Evolutionary conservation across 1,140 invertebrate species (phyloP).

Genomic region (Macrostomum lignano): DNA sequence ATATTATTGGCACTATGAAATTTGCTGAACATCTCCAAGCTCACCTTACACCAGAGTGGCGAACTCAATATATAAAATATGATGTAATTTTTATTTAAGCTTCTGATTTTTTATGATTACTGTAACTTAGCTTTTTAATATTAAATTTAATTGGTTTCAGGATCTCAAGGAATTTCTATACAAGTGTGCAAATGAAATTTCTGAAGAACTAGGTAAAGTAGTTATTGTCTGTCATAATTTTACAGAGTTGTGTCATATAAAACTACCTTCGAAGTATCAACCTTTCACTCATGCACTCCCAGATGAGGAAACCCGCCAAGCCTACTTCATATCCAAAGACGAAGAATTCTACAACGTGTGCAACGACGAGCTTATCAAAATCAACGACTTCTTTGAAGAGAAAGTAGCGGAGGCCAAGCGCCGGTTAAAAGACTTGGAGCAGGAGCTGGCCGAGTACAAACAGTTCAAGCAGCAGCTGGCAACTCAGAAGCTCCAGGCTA

Average conservation of each 20-base stretch:
- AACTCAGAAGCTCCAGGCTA: constrained; percentile 12
- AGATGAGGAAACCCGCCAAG: too few species aligned
- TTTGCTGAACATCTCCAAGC: constrained; percentile 76
- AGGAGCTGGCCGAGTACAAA: constrained; percentile 40
- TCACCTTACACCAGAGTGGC: constrained; percentile 91
- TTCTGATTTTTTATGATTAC: too few species aligned
- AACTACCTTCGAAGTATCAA: not conserved
- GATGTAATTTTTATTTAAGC: constrained; percentile 37
- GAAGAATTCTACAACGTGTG: not conserved
- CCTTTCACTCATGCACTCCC: not conserved
- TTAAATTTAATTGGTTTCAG: constrained; percentile 3
- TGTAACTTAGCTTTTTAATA: not conserved
- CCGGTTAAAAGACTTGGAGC: constrained; percentile 63
- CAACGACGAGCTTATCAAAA: constrained; percentile 6
- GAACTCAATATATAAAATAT: constrained; percentile 91
- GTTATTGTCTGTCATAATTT: not conserved
- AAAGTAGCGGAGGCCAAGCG: constrained; percentile 81
- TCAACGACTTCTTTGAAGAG: constrained; percentile 33
- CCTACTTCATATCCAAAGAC: too few species aligned
- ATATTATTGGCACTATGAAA: constrained; percentile 43
- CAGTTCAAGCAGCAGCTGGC: constrained; percentile 9
- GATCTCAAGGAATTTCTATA: constrained; percentile 8
- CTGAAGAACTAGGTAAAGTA: not conserved
- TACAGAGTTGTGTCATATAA: not conserved
- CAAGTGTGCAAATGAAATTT: not conserved